A percentile compares a stretch with the other conserved stretches of the same genome.
Conservation (phyloP, 2,113 vertebrate species). For the Trogon surrucura region DNA sequence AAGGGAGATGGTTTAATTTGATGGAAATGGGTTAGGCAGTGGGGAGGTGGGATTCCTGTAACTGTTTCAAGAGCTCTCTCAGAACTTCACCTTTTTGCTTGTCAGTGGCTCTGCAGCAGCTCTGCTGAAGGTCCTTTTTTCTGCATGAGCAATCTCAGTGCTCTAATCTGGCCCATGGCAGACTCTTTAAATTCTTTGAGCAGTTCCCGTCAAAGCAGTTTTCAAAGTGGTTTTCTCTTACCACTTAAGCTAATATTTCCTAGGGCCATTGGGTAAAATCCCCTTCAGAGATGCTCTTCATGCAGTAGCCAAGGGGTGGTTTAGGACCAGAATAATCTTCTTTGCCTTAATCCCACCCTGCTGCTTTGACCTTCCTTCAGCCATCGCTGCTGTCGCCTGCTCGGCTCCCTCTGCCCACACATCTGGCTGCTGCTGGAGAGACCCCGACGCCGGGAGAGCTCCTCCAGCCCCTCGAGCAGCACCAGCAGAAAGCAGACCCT, state of each 20-base stretch:
- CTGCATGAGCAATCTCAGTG: not conserved
- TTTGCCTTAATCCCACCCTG: slow-evolving; percentile 12
- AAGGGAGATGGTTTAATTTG: not conserved
- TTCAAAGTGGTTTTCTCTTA: not conserved
- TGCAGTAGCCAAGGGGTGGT: not conserved
- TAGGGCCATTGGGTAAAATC: not conserved
- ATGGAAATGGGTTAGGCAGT: fast-evolving
- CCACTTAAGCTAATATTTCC: not conserved
- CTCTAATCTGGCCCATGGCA: not conserved
- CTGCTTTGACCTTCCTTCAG: not conserved
- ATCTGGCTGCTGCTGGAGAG: not conserved
- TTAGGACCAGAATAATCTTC: slow-evolving; percentile 14
- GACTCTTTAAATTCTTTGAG: not conserved
- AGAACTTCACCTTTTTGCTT: not conserved
- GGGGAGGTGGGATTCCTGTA: not conserved
- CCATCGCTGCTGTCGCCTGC: not conserved
- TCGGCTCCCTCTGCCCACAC: not conserved
- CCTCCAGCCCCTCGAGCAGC: not conserved
- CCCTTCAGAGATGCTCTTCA: not conserved
- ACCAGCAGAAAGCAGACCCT: not conserved
- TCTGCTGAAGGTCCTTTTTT: not conserved
- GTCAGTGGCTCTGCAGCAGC: not conserved
- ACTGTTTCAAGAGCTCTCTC: not conserved
- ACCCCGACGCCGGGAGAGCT: not conserved
- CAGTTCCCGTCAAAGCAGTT: not conserved